phyloP scores from a whole-genome alignment of 2,797 vertebrate genomes.

The Smutsia temminckii region DNA sequence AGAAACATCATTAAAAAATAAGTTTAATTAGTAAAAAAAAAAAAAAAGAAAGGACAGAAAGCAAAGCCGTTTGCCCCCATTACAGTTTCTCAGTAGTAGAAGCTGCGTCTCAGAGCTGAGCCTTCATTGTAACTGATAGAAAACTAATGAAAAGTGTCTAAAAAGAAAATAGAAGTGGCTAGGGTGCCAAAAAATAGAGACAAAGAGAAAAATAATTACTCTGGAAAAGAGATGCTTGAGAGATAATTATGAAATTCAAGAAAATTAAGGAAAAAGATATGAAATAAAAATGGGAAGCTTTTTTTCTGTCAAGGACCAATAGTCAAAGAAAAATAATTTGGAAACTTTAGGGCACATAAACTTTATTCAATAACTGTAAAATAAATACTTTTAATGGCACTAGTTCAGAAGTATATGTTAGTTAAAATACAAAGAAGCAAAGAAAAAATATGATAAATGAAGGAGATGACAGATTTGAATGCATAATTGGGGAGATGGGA shows the following conservation, averaged over 20 bases:
- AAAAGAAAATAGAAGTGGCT: background rate
- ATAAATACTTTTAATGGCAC: background rate
- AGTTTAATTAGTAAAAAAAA: no score
- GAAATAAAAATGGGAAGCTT: constrained; percentile 34
- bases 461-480: background rate
- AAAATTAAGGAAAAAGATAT: background rate
- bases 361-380: background rate
- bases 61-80: background rate
- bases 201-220: constrained; percentile 14
- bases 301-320: constrained; percentile 1
- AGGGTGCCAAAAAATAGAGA: constrained; percentile 46
- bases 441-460: background rate
- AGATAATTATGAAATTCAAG: constrained; percentile 2
- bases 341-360: background rate
- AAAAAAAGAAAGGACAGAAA: no score
- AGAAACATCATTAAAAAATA: no score
- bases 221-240: background rate
- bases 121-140: background rate
- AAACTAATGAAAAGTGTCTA: background rate
- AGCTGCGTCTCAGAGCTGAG: background rate
- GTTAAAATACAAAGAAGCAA: background rate
- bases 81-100: background rate
- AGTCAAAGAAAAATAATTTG: constrained; percentile 47
- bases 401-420: background rate
- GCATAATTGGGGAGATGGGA: background rate